Percentiles rank a stretch among this genome's conserved stretches.
phyloP scores from a whole-genome alignment of 1,140 invertebrate species.

The Macrocentrus cingulum region DNA sequence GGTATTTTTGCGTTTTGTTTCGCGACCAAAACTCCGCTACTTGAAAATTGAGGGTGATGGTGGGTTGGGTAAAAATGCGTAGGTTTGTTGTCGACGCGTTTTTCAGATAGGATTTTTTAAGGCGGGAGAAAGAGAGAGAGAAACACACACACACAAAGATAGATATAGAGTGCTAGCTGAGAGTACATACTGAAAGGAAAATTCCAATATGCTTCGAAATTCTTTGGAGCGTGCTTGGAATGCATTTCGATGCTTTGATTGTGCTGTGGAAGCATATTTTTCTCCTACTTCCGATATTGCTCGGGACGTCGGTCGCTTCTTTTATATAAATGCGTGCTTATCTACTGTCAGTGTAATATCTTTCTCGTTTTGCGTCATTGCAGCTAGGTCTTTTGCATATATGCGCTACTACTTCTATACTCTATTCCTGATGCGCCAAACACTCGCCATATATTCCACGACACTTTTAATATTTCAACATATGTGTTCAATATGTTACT shows the following conservation, averaged over 20 bases:
- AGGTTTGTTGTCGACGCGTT: constrained; percentile 33
- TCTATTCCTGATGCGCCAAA: too few species aligned
- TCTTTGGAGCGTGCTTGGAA: constrained; percentile 43
- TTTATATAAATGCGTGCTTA: constrained; percentile 9
- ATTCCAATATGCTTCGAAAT: constrained; percentile 49
- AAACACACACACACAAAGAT: constrained; percentile 18
- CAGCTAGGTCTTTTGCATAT: too few species aligned
- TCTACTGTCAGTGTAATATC: neutral
- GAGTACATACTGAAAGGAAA: constrained; percentile 37
- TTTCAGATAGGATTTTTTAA: constrained; percentile 26
- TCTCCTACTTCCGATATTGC: constrained; percentile 42
- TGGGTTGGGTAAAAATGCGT: constrained; percentile 6
- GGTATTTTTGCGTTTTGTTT: too few species aligned
- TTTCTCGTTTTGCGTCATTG: neutral
- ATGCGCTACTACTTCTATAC: too few species aligned
- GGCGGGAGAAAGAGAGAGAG: constrained; percentile 9
- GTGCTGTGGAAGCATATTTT: constrained; percentile 48
- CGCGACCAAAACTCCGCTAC: too few species aligned
- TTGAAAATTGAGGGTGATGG: too few species aligned
- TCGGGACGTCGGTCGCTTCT: constrained; percentile 7
- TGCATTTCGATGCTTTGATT: constrained; percentile 48
- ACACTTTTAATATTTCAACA: too few species aligned
- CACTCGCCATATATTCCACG: too few species aligned
- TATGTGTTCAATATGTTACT: too few species aligned
- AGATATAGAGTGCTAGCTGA: neutral